Percentiles rank a stretch among this genome's conserved stretches.
Conservation (phyloP, 2,888 invertebrate genomes). For the Chalcis sispes region DNA sequence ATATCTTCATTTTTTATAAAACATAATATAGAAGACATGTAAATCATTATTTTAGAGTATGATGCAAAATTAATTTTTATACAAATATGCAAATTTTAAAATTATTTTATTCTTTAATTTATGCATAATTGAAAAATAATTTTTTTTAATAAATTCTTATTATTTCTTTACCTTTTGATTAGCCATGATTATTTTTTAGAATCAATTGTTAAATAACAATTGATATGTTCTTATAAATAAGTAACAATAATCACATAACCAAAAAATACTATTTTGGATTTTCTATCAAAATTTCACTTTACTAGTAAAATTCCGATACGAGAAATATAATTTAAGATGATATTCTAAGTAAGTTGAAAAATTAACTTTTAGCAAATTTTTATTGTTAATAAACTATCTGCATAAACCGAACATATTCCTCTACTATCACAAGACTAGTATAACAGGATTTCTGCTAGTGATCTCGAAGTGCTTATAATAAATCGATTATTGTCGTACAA, state of each 20-base stretch:
- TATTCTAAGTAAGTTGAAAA: too few relatives aligned
- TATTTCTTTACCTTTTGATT: conserved; percentile 27
- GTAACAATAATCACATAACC: conserved; percentile 40
- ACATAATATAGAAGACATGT: neutral
- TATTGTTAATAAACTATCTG: too few relatives aligned
- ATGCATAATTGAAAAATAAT: neutral
- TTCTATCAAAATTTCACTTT: too few relatives aligned
- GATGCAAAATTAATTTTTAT: neutral
- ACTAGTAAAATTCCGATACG: too few relatives aligned
- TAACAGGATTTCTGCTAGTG: too few relatives aligned
- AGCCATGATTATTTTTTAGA: conserved; percentile 25
- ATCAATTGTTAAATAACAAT: conserved; percentile 26
- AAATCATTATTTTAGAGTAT: too few relatives aligned
- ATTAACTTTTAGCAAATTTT: too few relatives aligned
- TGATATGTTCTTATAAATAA: neutral
- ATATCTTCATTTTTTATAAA: neutral
- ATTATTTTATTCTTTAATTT: neutral
- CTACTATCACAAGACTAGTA: too few relatives aligned
- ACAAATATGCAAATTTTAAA: neutral
- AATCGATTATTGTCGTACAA: too few relatives aligned
- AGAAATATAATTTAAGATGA: too few relatives aligned
- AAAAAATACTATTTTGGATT: neutral
- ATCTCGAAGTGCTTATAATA: too few relatives aligned
- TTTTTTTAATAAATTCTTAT: neutral
- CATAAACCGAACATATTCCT: too few relatives aligned